Evolutionary conservation across 2,797 vertebrate genomes (phyloP).

Genomic region (Phoxinus dragarum): DNA sequence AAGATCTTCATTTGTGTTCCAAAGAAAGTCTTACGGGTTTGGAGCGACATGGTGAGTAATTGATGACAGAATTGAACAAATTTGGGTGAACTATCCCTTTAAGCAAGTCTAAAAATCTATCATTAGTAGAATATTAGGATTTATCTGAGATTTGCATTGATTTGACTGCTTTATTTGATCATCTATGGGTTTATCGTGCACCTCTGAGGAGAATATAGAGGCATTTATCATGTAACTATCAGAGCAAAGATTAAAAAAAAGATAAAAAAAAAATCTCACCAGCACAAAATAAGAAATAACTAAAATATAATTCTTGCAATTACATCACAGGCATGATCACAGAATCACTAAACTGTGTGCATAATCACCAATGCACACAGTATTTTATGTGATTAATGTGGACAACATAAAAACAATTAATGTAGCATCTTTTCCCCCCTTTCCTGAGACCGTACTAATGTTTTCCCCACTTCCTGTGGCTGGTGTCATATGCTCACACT

Average conservation of each 20-base stretch:
- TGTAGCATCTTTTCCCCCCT: no score
- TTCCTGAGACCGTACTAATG: not conserved
- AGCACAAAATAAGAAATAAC: not conserved
- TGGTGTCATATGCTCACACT: not conserved
- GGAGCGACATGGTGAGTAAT: no score
- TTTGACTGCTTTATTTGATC: not conserved
- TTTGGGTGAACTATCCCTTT: no score
- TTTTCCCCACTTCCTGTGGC: not conserved
- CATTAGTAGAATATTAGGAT: not conserved
- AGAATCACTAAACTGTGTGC: not conserved
- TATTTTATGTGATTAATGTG: not conserved
- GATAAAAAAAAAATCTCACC: not conserved
- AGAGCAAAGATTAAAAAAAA: not conserved
- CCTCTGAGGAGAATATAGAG: slow-evolving; percentile 4
- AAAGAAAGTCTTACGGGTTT: no score
- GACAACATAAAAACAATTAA: not conserved
- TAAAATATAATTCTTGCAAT: not conserved
- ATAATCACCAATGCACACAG: not conserved
- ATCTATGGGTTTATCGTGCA: not conserved
- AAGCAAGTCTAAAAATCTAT: not conserved
- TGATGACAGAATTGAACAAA: no score
- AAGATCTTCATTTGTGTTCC: no score
- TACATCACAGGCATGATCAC: not conserved
- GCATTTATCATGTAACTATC: not conserved
- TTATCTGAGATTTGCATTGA: slow-evolving; percentile 1